Evolutionary conservation across 2,797 vertebrate species (phyloP), one percentile per base, ranked within the genome.

Genomic region (Eleutherodactylus coqui): DNA sequence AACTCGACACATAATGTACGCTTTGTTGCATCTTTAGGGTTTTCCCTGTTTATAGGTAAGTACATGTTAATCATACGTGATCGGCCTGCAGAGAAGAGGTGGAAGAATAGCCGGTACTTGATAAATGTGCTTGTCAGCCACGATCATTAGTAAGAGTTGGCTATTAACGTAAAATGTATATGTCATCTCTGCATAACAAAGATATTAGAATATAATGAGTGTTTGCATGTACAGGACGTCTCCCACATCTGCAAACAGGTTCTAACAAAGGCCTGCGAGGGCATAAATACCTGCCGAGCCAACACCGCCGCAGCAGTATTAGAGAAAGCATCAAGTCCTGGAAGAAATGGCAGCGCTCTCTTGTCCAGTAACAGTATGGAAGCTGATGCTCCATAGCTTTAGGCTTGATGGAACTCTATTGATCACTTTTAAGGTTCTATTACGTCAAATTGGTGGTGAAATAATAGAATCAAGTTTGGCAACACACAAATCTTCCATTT

Each of bases 51-150:
- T 70, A 38, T 41, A 32, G 36, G 32, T 36, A 43, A 43, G 24
- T 79, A 47, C 43, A 77, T 67, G 73, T 85, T 70, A 85, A 85
- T 78, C 62, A 78, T 70, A 43, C 49, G 45, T 73, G 80, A 72
- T 70, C 1, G 64, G 80, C 64, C 32, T 82, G 49, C 67, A 43
- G n/a, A 38, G 67, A 24, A 19, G 13, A 47, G 41, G 49, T 72
- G 38, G 67, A 72, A 69, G 51, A 60, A 83, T 83, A 60, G 24
- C 13, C 47, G 41, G 72, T 83, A 47, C 51, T 32, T 60, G 70
- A 83, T 60, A 62, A 83, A 83, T 83, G 70, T 49, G 51, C 51
- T 83, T 83, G 82, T 83, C 82, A 83, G 47, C 60, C 10, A 34
- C 53, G n/a, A 75, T 60, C 72, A 45, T 75, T 75, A 75, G 62